These are phyloP conservation scores for Pygoscelis adeliae DNA, from an alignment of 2,113 vertebrate species.

Conservation along the genomic window DNA sequence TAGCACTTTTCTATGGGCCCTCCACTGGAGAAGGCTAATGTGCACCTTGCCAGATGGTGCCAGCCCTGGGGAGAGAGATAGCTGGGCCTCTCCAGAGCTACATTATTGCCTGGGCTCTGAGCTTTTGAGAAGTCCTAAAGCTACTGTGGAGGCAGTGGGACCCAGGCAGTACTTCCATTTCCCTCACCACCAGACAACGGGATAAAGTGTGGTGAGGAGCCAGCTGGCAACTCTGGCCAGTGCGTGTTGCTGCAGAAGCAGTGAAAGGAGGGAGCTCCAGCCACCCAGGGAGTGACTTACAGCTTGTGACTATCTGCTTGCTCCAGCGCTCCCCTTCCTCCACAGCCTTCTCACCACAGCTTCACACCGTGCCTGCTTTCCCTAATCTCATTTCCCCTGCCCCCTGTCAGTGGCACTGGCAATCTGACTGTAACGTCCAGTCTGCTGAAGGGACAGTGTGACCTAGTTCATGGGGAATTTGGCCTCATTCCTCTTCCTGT, in stretches of 20 bases:
- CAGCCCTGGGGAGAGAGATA: neutral
- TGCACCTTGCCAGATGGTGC: neutral
- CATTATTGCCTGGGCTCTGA: neutral
- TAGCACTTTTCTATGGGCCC: neutral
- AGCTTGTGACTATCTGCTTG: neutral
- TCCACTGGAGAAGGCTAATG: neutral
- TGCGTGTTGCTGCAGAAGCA: neutral
- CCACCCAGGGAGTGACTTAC: neutral
- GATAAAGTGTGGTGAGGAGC: neutral
- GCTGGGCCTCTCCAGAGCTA: neutral
- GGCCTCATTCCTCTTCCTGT: conserved; percentile 46
- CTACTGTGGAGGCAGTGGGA: neutral
- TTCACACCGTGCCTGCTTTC: neutral
- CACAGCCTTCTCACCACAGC: neutral
- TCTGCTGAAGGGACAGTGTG: neutral
- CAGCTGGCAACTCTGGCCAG: neutral
- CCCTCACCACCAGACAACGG: neutral
- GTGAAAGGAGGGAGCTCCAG: neutral
- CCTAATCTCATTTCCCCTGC: neutral
- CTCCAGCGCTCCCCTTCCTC: neutral
- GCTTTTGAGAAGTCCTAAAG: neutral
- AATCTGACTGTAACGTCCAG: neutral
- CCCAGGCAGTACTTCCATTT: neutral
- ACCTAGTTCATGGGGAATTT: conserved; percentile 25
- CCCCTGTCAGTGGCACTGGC: neutral